A percentile compares a stretch with the other conserved stretches of the same genome.
Evolutionary conservation across 1,140 invertebrate species (phyloP).

Genomic region (Zaprionus nigranus): DNA sequence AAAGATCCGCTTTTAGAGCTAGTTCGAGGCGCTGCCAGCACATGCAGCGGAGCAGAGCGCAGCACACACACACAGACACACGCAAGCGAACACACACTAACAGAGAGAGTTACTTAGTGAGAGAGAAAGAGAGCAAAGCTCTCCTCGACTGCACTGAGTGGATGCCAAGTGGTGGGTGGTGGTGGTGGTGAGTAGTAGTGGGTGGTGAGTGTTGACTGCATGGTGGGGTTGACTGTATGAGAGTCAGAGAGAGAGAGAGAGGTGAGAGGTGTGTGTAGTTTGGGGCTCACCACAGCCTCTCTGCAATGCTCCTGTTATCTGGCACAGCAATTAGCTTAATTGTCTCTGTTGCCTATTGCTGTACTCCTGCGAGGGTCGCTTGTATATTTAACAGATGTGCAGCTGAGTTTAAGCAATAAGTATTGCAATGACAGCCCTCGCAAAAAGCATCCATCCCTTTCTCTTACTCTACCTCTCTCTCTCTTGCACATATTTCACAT

Average conservation of each 20-base stretch:
- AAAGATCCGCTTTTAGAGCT: slow-evolving; percentile 84
- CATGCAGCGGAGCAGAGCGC: no score
- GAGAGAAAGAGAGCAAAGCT: slow-evolving; percentile 10
- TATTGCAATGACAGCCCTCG: slow-evolving; percentile 19
- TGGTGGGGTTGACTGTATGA: slow-evolving; percentile 6
- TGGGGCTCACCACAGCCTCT: slow-evolving; percentile 45
- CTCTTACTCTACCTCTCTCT: neutral
- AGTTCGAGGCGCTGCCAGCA: slow-evolving; percentile 32
- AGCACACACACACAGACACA: neutral
- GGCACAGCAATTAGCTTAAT: slow-evolving; percentile 76
- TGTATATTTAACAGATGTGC: neutral
- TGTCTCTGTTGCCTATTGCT: slow-evolving; percentile 55
- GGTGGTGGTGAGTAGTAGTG: neutral
- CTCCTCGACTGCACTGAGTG: slow-evolving; percentile 16
- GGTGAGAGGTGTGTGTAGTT: slow-evolving; percentile 10
- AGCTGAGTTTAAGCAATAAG: neutral
- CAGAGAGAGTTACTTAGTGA: slow-evolving; percentile 31
- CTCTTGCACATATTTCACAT: slow-evolving; percentile 18
- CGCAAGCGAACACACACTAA: slow-evolving; percentile 9
- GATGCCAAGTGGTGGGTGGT: slow-evolving; percentile 5
- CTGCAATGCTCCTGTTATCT: slow-evolving; percentile 32
- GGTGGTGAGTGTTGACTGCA: slow-evolving; percentile 1
- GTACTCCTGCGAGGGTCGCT: slow-evolving; percentile 38
- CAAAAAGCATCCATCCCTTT: neutral
- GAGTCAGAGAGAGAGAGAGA: neutral